Evolutionary conservation across 2,113 vertebrate species (phyloP).

Genomic region (Chloebia gouldiae): DNA sequence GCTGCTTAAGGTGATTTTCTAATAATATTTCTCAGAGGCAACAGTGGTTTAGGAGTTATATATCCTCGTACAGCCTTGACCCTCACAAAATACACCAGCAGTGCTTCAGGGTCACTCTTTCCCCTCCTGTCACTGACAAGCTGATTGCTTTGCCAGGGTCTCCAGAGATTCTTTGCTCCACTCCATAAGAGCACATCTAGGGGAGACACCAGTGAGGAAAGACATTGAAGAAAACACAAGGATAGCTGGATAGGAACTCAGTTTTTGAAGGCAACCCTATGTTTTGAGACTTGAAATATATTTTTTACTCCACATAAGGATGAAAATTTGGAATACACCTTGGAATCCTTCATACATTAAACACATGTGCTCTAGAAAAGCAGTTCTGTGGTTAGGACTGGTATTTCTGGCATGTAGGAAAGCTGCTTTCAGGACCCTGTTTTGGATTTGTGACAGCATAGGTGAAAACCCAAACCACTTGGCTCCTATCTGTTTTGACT

Average conservation of each 20-base stretch:
- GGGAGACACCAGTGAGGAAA: not conserved
- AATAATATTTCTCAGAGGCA: not conserved
- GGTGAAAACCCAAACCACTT: not conserved
- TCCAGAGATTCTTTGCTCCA: not conserved
- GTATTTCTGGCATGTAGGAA: not conserved
- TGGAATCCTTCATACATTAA: not conserved
- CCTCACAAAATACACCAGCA: not conserved
- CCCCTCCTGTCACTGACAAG: not conserved
- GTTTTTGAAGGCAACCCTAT: not conserved
- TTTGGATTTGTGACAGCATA: not conserved
- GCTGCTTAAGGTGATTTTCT: slow-evolving; percentile 13
- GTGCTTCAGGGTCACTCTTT: not conserved
- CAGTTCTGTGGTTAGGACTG: not conserved
- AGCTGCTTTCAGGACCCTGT: not conserved
- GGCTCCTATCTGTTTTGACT: slow-evolving; percentile 5
- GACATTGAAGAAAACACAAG: not conserved
- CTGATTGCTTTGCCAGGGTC: not conserved
- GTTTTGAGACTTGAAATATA: not conserved
- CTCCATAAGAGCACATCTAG: not conserved
- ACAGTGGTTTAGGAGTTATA: not conserved
- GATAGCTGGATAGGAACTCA: not conserved
- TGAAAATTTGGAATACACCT: not conserved
- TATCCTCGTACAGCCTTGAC: not conserved
- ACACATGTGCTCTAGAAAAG: not conserved
- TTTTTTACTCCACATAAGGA: not conserved